Evolutionary conservation across 2,888 invertebrate species (phyloP).

Genomic region (Selenia dentaria): DNA sequence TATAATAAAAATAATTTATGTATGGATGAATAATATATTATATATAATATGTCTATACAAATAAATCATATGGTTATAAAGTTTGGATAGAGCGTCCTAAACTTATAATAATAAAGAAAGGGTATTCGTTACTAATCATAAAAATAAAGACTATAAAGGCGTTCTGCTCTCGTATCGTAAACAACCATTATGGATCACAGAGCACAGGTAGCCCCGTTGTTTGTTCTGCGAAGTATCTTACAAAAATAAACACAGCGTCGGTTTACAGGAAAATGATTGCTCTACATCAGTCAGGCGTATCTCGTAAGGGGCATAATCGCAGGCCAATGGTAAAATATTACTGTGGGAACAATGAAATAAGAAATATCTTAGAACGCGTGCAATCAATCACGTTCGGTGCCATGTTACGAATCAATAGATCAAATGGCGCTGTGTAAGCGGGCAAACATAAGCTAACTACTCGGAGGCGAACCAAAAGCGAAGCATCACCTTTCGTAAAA

Average conservation of each 20-base stretch:
- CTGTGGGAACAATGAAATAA: slow-evolving; percentile 60
- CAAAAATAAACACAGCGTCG: slow-evolving; percentile 27
- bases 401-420: slow-evolving; percentile 50
- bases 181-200: slow-evolving; percentile 18
- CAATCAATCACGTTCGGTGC: slow-evolving; percentile 50
- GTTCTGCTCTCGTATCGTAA: slow-evolving; percentile 6
- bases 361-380: slow-evolving; percentile 56
- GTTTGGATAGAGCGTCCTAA: no score
- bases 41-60: no score
- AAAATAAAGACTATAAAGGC: slow-evolving; percentile 7
- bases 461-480: not conserved
- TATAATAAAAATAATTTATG: no score
- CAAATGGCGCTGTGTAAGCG: slow-evolving; percentile 21
- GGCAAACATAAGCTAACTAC: not conserved
- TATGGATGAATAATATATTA: no score
- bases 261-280: slow-evolving; percentile 45
- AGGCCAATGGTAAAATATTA: slow-evolving; percentile 55
- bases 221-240: slow-evolving; percentile 22
- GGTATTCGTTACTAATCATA: slow-evolving; percentile 1
- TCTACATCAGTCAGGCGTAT: slow-evolving; percentile 55
- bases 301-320: slow-evolving; percentile 38
- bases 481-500: no score
- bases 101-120: no score
- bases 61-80: no score
- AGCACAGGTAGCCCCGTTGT: slow-evolving; percentile 13